phyloP scores from a whole-genome alignment of 2,797 vertebrate species.

The Parauchenoglanis punctatus region DNA sequence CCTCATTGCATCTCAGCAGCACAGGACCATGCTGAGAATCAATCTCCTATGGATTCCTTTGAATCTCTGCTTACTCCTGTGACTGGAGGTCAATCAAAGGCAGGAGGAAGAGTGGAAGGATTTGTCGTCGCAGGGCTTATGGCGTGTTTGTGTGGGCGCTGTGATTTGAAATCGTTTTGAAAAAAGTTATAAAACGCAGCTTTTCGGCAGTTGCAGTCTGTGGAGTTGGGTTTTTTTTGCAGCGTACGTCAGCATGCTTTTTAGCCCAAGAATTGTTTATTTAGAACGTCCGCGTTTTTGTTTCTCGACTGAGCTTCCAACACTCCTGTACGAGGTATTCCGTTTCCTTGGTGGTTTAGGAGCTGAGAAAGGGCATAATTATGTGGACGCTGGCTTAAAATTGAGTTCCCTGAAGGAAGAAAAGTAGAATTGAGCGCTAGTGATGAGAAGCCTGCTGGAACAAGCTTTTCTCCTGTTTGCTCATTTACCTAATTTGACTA shows the following conservation, averaged over 20 bases:
- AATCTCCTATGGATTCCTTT: conserved; percentile 46
- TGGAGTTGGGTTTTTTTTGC: too few relatives aligned
- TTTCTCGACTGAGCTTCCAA: background rate
- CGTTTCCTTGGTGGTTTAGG: background rate
- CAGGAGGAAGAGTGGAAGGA: conserved; percentile 29
- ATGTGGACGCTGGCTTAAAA: background rate
- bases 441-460: background rate
- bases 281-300: background rate
- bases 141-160: background rate
- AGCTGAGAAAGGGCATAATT: background rate
- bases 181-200: background rate
- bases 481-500: background rate
- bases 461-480: background rate
- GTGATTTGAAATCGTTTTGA: background rate
- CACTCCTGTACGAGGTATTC: background rate
- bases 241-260: background rate
- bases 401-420: background rate
- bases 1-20: background rate
- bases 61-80: conserved; percentile 37
- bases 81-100: conserved; percentile 51
- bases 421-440: background rate
- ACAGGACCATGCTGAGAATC: background rate
- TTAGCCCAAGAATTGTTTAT: background rate
- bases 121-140: background rate
- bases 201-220: background rate